phyloP scores from a whole-genome alignment of 2,113 vertebrate species.

The Mormyrus iriodes region DNA sequence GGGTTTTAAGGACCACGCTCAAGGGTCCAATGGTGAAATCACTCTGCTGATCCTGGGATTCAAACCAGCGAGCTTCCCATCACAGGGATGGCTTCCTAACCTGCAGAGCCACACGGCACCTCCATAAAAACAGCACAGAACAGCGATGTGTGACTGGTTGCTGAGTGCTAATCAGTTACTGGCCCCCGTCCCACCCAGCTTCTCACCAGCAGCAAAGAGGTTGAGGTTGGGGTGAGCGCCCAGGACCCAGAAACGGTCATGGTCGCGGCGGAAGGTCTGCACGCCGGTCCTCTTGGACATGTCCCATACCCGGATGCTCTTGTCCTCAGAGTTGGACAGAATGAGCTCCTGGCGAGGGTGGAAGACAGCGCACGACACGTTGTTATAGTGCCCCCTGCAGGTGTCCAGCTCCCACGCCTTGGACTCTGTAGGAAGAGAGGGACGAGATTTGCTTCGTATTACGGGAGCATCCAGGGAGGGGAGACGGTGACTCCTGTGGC shows the following conservation, averaged over 20 bases:
- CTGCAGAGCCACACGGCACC: too few species aligned
- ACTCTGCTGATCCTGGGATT: too few species aligned
- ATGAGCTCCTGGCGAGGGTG: slow-evolving; percentile 95
- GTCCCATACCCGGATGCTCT: slow-evolving; percentile 96
- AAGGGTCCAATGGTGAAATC: too few species aligned
- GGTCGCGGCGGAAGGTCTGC: slow-evolving; percentile 91
- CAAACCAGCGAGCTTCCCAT: too few species aligned
- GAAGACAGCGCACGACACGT: slow-evolving; percentile 93
- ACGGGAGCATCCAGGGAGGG: not conserved
- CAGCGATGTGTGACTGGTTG: not conserved
- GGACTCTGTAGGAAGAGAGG: slow-evolving; percentile 63
- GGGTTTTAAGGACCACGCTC: too few species aligned
- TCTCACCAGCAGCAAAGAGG: slow-evolving; percentile 86
- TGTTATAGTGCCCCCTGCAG: slow-evolving; percentile 95
- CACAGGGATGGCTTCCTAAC: too few species aligned
- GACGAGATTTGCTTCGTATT: not conserved
- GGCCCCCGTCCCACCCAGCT: not conserved
- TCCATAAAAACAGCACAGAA: too few species aligned
- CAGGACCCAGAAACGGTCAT: slow-evolving; percentile 94
- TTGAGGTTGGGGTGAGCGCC: slow-evolving; percentile 96
- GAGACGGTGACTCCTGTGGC: not conserved
- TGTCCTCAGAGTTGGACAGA: slow-evolving; percentile 95
- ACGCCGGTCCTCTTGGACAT: slow-evolving; percentile 96
- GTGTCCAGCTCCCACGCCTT: slow-evolving; percentile 97
- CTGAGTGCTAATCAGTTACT: not conserved